Conservation (phyloP, 2,797 vertebrate species). For the Astyanax mexicanus region DNA sequence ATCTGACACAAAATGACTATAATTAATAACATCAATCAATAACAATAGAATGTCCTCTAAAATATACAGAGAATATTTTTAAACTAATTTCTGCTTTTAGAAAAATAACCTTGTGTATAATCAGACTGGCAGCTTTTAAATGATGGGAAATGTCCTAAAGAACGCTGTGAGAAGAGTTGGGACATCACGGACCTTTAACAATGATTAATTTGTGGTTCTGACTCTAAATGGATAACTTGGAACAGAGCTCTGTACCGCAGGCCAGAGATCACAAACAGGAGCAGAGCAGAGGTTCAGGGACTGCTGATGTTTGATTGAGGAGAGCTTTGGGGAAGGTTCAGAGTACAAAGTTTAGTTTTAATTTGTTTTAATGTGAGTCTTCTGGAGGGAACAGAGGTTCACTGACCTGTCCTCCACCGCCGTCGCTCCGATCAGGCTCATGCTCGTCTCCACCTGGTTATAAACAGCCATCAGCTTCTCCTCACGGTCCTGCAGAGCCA, state of each 20-base stretch:
- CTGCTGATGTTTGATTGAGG: neutral
- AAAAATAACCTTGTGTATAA: no score
- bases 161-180: no score
- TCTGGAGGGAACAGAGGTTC: neutral
- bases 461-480: conserved; percentile 90
- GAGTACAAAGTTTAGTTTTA: neutral
- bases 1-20: no score
- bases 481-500: conserved; percentile 94
- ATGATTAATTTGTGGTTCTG: neutral
- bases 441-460: conserved; percentile 90
- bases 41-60: no score
- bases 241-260: neutral
- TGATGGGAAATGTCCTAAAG: no score
- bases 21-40: no score
- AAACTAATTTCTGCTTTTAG: no score
- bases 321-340: neutral
- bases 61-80: no score
- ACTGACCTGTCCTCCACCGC: conserved; percentile 96
- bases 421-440: conserved; percentile 96
- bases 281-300: neutral
- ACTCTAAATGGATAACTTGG: neutral
- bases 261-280: neutral
- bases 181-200: neutral
- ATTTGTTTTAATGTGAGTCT: neutral
- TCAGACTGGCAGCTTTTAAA: no score